phyloP scores from a whole-genome alignment of 2,797 vertebrate species.

The Vultur gryphus region DNA sequence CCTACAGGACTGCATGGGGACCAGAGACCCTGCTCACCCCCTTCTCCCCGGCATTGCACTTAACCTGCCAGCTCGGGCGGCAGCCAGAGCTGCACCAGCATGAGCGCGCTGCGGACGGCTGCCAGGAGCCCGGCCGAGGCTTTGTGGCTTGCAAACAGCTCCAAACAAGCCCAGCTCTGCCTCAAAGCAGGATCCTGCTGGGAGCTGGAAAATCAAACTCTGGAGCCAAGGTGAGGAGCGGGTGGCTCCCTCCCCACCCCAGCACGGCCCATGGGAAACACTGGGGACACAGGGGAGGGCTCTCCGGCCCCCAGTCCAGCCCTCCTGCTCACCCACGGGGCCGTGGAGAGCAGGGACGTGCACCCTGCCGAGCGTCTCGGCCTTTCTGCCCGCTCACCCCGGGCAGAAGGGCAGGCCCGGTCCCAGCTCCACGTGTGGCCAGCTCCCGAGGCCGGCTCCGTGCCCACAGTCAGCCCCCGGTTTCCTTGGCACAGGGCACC shows the following conservation, averaged over 20 bases:
- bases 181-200: background rate
- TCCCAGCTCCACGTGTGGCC: fast-evolving
- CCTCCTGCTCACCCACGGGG: fast-evolving
- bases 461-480: background rate
- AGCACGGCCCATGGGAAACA: background rate
- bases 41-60: background rate
- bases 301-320: background rate
- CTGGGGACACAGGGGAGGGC: background rate
- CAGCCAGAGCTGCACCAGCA: background rate
- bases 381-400: fast-evolving
- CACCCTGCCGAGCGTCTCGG: fast-evolving
- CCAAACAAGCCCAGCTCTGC: background rate
- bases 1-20: fast-evolving
- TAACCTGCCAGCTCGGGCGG: background rate
- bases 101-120: fast-evolving
- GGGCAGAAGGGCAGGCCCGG: background rate
- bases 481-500: background rate
- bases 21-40: background rate
- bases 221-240: background rate
- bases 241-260: background rate
- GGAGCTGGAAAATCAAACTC: background rate
- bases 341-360: background rate
- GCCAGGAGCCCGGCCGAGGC: background rate
- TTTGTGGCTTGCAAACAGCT: background rate
- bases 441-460: background rate